phyloP scores from a whole-genome alignment of 2,888 invertebrate species.

The Carabus problematicus region DNA sequence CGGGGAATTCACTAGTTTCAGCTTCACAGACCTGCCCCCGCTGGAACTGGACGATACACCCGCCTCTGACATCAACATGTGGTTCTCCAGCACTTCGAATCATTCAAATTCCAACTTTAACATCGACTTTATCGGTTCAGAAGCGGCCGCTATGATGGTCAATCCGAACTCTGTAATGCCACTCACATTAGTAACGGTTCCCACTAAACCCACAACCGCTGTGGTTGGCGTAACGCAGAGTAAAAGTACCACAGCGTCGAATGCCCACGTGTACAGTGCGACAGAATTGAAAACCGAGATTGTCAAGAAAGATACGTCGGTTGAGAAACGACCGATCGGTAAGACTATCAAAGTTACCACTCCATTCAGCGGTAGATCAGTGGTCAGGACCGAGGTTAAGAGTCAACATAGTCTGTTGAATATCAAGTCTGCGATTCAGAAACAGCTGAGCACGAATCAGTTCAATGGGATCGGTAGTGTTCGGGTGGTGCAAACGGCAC shows the following conservation, averaged over 20 bases:
- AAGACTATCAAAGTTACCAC: constrained; percentile 50
- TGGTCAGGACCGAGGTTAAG: not conserved
- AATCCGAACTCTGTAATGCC: constrained; percentile 93
- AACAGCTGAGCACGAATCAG: constrained; percentile 21
- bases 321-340: constrained; percentile 51
- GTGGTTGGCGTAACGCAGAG: constrained; percentile 45
- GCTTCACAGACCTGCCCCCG: constrained; percentile 69
- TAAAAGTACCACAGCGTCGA: not conserved
- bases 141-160: constrained; percentile 74
- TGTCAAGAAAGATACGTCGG: constrained; percentile 50
- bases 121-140: constrained; percentile 72
- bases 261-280: constrained; percentile 45
- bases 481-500: constrained; percentile 45
- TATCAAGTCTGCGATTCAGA: constrained; percentile 32
- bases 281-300: constrained; percentile 59
- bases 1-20: constrained; percentile 69
- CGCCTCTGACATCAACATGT: constrained; percentile 64
- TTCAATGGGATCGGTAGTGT: constrained; percentile 43
- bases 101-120: constrained; percentile 72
- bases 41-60: constrained; percentile 73
- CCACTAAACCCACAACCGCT: constrained; percentile 20
- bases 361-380: not conserved
- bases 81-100: constrained; percentile 60
- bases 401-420: constrained; percentile 28
- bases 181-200: constrained; percentile 60